Percentiles rank a stretch among this genome's conserved stretches.
phyloP scores from a whole-genome alignment of 1,140 invertebrate species.

The Leptinotarsa defecta region DNA sequence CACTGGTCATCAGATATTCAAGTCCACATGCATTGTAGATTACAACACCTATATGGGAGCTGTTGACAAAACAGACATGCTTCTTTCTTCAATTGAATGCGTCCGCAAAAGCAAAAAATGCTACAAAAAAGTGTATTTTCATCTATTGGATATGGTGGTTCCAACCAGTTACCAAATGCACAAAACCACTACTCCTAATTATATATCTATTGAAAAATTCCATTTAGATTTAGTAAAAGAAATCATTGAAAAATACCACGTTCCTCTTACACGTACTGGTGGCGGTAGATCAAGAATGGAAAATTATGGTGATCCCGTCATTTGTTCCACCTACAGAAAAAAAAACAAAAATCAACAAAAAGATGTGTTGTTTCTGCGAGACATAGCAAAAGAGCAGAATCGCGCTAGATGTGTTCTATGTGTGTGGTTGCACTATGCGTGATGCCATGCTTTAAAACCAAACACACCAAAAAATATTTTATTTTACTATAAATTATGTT shows the following conservation, averaged over 20 bases:
- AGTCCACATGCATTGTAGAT: conserved; percentile 10
- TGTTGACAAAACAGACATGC: neutral
- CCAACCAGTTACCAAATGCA: neutral
- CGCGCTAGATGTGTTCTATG: neutral
- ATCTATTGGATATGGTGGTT: neutral
- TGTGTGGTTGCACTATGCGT: conserved; percentile 8
- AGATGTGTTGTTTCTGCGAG: neutral
- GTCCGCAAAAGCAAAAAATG: conserved; percentile 5
- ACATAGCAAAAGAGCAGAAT: neutral
- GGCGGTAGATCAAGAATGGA: neutral
- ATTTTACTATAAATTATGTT: neutral
- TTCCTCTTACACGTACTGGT: conserved; percentile 8
- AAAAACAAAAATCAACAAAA: conserved; percentile 13
- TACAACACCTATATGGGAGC: neutral
- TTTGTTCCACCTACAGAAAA: conserved; percentile 12
- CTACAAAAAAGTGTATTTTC: conserved; percentile 14
- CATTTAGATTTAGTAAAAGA: neutral
- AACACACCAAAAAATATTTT: conserved; percentile 1
- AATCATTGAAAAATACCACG: conserved; percentile 7
- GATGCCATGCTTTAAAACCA: neutral
- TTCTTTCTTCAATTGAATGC: neutral
- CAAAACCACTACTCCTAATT: neutral
- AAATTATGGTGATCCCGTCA: conserved; percentile 1
- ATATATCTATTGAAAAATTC: conserved; percentile 11
- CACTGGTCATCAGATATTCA: conserved; percentile 12